Conservation (phyloP, 2,888 invertebrate species). For the Notocelia uddmanniana region DNA sequence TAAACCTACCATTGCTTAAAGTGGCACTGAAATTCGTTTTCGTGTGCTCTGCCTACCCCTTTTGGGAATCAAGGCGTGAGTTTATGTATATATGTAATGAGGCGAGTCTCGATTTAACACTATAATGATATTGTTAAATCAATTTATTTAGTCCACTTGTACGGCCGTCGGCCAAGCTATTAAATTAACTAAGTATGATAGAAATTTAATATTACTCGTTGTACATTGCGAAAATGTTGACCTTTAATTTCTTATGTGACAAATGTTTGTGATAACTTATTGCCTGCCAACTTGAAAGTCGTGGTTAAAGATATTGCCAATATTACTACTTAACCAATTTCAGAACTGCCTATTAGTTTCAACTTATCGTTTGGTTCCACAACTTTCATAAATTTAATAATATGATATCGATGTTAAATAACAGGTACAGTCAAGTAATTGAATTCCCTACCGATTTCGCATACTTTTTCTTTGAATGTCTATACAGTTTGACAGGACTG, state of each 20-base stretch:
- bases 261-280: conserved; percentile 12
- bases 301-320: conserved; percentile 13
- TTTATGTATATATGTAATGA: too few relatives aligned
- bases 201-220: conserved; percentile 9
- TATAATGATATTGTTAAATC: too few relatives aligned
- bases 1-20: too few relatives aligned
- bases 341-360: conserved; percentile 3
- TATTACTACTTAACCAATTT: conserved; percentile 15
- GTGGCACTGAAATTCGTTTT: too few relatives aligned
- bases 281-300: background rate
- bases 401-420: background rate
- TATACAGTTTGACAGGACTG: too few relatives aligned
- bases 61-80: too few relatives aligned
- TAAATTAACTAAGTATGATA: conserved; percentile 3
- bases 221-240: conserved; percentile 4
- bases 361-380: conserved; percentile 18
- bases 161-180: conserved; percentile 5
- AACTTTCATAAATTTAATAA: conserved; percentile 3
- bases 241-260: conserved; percentile 20
- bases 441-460: too few relatives aligned
- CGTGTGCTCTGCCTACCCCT: too few relatives aligned
- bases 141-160: background rate
- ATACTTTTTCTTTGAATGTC: too few relatives aligned
- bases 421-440: too few relatives aligned
- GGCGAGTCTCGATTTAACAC: too few relatives aligned